These are phyloP conservation scores for Macquaria australasica DNA, from an alignment of 2,113 vertebrate genomes.

Conservation along the genomic window DNA sequence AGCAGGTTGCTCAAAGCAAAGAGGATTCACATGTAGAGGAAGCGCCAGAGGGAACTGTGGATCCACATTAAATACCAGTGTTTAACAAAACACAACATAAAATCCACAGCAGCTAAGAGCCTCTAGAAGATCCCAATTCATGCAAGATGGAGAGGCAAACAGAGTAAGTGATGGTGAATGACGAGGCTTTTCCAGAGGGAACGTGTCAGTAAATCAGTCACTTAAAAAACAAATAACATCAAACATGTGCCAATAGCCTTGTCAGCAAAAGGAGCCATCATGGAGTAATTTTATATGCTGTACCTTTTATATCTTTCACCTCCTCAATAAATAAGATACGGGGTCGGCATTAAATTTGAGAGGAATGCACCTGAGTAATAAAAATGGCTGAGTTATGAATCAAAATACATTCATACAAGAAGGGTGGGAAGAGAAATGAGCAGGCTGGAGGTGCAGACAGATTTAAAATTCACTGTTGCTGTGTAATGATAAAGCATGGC, in stretches of 20 bases:
- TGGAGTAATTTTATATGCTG: constrained; percentile 65
- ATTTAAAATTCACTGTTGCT: constrained; percentile 70
- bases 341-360: constrained; percentile 71
- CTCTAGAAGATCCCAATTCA: not conserved
- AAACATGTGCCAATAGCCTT: constrained; percentile 68
- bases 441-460: constrained; percentile 29
- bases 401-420: constrained; percentile 59
- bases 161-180: constrained; percentile 17
- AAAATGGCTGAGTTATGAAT: constrained; percentile 72
- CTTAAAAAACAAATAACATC: constrained; percentile 76
- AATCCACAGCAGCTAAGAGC: not conserved
- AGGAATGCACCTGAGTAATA: constrained; percentile 68
- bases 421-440: constrained; percentile 55
- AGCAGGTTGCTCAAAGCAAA: constrained; percentile 1
- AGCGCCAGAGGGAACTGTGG: not conserved
- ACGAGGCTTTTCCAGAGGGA: constrained; percentile 21
- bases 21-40: constrained; percentile 4
- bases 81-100: constrained; percentile 9
- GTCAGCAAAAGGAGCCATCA: constrained; percentile 77
- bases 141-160: not conserved
- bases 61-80: not conserved
- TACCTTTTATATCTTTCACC: constrained; percentile 64
- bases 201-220: constrained; percentile 69
- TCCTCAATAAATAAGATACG: constrained; percentile 75
- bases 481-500: constrained; percentile 66